Percentiles rank a stretch among this genome's conserved stretches.
Conservation (phyloP, 2,888 invertebrate species). For the Leptopilina drosophilae region DNA sequence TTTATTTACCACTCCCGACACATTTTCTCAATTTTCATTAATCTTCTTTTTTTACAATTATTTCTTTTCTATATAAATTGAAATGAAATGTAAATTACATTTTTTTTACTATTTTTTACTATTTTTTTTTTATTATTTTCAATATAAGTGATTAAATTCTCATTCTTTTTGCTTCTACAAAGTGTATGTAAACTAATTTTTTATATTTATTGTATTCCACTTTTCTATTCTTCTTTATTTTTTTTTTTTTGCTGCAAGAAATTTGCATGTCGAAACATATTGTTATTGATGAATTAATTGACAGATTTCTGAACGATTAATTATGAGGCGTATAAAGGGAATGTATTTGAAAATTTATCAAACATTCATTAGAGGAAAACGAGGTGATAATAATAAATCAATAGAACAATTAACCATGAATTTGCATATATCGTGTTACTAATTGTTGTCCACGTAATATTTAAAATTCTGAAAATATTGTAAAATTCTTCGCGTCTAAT, state of each 20-base stretch:
- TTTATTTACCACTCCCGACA: no score
- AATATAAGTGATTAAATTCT: no score
- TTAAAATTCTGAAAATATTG: not conserved
- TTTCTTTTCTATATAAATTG: no score
- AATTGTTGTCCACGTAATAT: not conserved
- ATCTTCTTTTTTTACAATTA: no score
- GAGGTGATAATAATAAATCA: not conserved
- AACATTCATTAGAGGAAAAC: no score
- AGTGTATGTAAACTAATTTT: no score
- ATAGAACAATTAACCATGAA: constrained; percentile 1
- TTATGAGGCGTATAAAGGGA: not conserved
- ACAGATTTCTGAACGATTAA: constrained; percentile 13
- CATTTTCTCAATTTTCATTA: no score
- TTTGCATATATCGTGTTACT: not conserved
- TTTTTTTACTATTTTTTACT: no score
- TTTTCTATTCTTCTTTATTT: not conserved
- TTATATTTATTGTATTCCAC: not conserved
- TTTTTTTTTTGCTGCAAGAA: not conserved
- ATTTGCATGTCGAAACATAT: not conserved
- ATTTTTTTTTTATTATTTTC: no score
- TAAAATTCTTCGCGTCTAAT: not conserved
- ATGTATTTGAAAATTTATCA: constrained; percentile 3
- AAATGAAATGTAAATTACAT: no score
- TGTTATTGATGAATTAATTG: constrained; percentile 1
- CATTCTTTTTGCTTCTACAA: no score